A percentile compares a stretch with the other conserved stretches of the same genome.
Evolutionary conservation across 2,888 invertebrate genomes (phyloP).

Genomic region (Prosopocoilus inquinatus): DNA sequence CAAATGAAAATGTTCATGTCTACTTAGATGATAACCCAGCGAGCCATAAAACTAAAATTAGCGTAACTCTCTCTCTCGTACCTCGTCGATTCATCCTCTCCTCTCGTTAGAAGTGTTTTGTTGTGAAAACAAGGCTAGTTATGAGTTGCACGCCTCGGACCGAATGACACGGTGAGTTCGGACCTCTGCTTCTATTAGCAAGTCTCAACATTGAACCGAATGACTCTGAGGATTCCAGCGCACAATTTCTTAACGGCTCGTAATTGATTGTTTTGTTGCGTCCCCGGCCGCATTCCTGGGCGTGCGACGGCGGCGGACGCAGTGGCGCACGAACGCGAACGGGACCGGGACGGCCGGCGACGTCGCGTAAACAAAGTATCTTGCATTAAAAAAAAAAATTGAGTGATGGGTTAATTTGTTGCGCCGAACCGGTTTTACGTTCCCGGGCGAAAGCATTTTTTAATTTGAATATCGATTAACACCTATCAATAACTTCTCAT

Average conservation of each 20-base stretch:
- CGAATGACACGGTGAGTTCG: conserved; percentile 12
- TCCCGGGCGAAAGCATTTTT: not conserved
- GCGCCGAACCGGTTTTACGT: conserved; percentile 3
- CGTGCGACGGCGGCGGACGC: conserved; percentile 5
- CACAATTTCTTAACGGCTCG: conserved; percentile 16
- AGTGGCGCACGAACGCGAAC: not conserved
- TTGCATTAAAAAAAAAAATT: not conserved
- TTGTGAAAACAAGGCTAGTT: conserved; percentile 4
- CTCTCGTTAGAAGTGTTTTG: not conserved
- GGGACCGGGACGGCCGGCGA: not conserved
- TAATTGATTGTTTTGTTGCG: conserved; percentile 22
- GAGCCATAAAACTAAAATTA: no score
- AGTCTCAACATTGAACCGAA: conserved; percentile 14
- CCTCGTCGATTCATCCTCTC: not conserved
- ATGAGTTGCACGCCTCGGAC: conserved; percentile 1
- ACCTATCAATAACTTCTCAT: conserved; percentile 9
- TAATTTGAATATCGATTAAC: conserved; percentile 10
- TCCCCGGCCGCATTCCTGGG: conserved; percentile 3
- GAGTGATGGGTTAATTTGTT: conserved; percentile 8
- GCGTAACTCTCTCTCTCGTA: no score
- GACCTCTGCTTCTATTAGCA: conserved; percentile 17
- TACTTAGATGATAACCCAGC: no score
- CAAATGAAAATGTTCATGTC: no score
- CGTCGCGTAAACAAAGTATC: not conserved
- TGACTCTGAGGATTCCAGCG: conserved; percentile 18